Percentiles rank a stretch among this genome's conserved stretches.
Conservation (phyloP, 2,113 vertebrate genomes). For the Glaucidium brasilianum region DNA sequence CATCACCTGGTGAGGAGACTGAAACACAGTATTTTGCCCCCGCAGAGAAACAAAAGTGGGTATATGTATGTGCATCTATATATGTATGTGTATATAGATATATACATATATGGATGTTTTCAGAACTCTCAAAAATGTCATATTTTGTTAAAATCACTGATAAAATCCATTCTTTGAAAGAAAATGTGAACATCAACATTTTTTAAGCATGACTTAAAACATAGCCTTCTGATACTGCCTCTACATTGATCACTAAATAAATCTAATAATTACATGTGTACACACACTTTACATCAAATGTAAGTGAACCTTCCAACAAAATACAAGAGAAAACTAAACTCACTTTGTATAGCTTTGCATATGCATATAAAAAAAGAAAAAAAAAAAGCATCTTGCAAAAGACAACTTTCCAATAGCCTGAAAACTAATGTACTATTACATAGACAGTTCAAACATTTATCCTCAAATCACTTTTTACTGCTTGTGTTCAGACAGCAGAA, state of each 20-base stretch:
- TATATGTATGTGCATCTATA: not conserved
- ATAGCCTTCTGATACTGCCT: not conserved
- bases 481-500: not conserved
- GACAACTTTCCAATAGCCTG: not conserved
- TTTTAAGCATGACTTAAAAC: not conserved
- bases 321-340: not conserved
- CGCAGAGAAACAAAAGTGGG: not conserved
- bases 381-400: not conserved
- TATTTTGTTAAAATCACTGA: not conserved
- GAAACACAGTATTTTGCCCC: not conserved
- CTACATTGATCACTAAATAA: not conserved
- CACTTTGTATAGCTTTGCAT: not conserved
- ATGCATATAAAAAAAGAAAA: not conserved
- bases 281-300: not conserved
- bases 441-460: not conserved
- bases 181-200: not conserved
- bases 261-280: not conserved
- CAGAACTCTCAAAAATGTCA: not conserved
- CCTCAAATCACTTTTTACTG: not conserved
- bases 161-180: not conserved
- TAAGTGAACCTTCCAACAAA: not conserved
- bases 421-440: not conserved
- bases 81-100: fast-evolving
- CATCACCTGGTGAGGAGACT: not conserved
- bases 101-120: not conserved